A percentile compares a stretch with the other conserved stretches of the same genome.
Evolutionary conservation across 2,113 vertebrate genomes (phyloP).

Genomic region (Hippoglossus stenolepis): DNA sequence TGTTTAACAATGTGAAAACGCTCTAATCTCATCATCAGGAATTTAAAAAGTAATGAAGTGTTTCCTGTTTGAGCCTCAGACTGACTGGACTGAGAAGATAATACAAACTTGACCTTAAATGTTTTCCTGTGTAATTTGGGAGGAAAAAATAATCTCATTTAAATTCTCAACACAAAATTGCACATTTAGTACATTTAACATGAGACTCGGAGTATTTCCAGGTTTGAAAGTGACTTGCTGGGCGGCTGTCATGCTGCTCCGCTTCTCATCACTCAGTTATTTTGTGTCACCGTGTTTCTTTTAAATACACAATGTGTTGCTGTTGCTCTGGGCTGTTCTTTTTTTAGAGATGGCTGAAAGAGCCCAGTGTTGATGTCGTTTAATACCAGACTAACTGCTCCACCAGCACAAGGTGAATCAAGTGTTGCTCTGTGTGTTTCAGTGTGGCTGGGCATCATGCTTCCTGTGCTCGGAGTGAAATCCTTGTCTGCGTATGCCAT

Average conservation of each 20-base stretch:
- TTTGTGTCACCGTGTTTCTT: background rate
- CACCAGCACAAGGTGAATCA: background rate
- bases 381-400: background rate
- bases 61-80: no score
- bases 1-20: background rate
- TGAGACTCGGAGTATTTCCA: no score
- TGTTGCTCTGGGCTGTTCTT: background rate
- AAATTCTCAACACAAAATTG: no score
- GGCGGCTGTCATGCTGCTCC: background rate
- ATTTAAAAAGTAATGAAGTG: background rate
- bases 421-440: slow-evolving; percentile 43
- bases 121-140: no score
- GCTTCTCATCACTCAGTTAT: background rate
- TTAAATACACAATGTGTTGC: background rate
- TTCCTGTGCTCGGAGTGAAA: slow-evolving; percentile 95
- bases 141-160: no score
- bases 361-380: background rate
- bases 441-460: slow-evolving; percentile 98
- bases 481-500: slow-evolving; percentile 91
- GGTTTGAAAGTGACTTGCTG: no score
- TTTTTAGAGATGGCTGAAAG: background rate
- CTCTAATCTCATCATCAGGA: background rate
- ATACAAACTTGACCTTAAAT: no score
- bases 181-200: no score
- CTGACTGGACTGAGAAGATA: no score